Base-by-base conservation (phyloP, 2,797 vertebrate species). In the Austrolebias charrua region DNA sequence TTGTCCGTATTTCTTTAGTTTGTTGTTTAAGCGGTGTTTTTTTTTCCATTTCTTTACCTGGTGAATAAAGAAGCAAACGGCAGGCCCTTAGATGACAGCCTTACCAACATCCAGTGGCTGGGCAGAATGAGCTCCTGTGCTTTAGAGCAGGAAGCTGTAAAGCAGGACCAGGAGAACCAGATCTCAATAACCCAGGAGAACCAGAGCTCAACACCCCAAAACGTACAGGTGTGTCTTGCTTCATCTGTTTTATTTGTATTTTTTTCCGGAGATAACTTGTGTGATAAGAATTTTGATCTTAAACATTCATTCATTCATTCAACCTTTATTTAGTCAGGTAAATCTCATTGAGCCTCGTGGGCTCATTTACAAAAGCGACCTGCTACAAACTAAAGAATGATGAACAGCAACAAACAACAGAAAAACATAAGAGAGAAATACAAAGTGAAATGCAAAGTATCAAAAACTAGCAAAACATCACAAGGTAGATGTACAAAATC, bases 31-130 rank as follows among this genome's bases (percentile, higher is more conserved):
- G 5, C 18, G 24, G 10, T 42, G 8, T 2, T 55, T 1, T 4
- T 45, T 42, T 31, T 33, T 49, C 0, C 2, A 47, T 48, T 13
- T 47, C 15, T 55, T 63, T 40, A 4, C 43, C 12, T 24, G 92
- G 91, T 88, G 42, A 91, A 76, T 64, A 90, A 73, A 72, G 88
- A 88, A 6, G 47, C 67, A 1, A 88, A 89, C 6, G 81, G 88
- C 55, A 84, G 88, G 8, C 73, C 82, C 5, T 87, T 98, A 33
- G 92, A 98, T 65, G 93, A 90, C 83, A 98, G 95, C 79, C 92
- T 98, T 73, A 96, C 96, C 57, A 95, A 95, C 63, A 95, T 98
- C 66, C 95, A 96, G 54, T 96, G 96, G 96, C 83, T 97, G 68
- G 94, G 93, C n/a, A 94, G 80, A 73, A 95, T 95, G 93, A 93